A percentile compares a stretch with the other conserved stretches of the same genome.
phyloP scores from a whole-genome alignment of 2,797 vertebrate species.

The Carcharodon carcharias region DNA sequence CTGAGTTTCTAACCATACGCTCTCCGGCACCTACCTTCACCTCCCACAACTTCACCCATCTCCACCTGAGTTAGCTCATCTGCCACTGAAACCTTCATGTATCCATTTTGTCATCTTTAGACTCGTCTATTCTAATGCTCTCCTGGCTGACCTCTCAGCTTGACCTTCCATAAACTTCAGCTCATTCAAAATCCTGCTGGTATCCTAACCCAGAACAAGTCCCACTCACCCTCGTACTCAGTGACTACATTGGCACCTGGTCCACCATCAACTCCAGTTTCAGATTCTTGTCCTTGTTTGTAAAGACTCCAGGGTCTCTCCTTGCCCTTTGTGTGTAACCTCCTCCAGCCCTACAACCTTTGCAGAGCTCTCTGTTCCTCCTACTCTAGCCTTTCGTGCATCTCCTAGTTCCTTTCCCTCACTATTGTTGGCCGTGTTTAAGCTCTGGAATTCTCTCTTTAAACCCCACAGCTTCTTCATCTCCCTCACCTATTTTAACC shows the following conservation, averaged over 20 bases:
- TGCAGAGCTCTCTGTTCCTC: neutral
- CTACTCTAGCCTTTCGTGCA: neutral
- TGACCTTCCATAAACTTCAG: neutral
- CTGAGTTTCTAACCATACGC: too few relatives aligned
- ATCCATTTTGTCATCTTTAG: neutral
- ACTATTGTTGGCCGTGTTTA: neutral
- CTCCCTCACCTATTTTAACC: too few relatives aligned
- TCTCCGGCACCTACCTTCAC: neutral
- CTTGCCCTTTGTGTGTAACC: neutral
- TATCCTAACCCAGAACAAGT: neutral
- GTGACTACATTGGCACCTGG: too few relatives aligned
- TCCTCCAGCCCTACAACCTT: neutral
- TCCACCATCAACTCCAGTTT: neutral
- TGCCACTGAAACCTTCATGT: neutral
- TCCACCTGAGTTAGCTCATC: neutral
- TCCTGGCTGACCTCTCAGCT: neutral
- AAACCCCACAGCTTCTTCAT: neutral
- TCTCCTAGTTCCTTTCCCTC: neutral
- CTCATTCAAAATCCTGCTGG: neutral
- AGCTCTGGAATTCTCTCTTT: neutral
- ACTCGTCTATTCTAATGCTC: neutral
- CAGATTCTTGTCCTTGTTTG: neutral
- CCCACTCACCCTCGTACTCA: neutral
- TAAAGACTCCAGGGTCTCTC: neutral
- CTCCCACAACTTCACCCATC: neutral